Evolutionary conservation across 1,140 invertebrate species (phyloP), one percentile per base, ranked within the genome.

Genomic region (Trachelipus rathkii): DNA sequence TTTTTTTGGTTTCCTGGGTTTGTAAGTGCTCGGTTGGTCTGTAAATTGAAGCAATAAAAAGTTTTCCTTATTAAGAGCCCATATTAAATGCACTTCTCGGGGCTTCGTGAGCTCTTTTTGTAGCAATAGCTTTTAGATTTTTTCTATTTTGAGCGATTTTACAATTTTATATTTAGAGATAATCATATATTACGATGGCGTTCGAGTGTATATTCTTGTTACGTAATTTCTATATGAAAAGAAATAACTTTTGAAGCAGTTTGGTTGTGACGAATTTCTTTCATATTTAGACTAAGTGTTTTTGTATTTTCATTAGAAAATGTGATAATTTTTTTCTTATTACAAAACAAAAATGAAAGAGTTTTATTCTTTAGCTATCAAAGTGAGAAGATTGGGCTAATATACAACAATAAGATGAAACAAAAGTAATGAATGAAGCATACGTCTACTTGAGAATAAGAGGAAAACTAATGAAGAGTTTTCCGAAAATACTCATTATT

Each of bases 141-240:
- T 60, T 60, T 60, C 50, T 60, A 60, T 60, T 60, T 60, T 60
- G 50, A 19, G 19, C 11, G 11, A 60, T 60, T 60, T 60, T 60
- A 60, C 50, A 60, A 60, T 60, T 60, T 60, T 60, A 60, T 60
- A 60, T 60, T 60, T 60, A 60, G 11, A 60, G 50, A 60, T 60
- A 60, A 60, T 60, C 50, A 60, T 60, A 33, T 33, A 33, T 33
- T 33, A 60, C 8, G 50, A 60, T 60, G 50, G 50, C 19, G 50
- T 60, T 60, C 50, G 50, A 60, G 50, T 60, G 50, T 60, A 60
- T 60, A 60, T 19, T 60, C 50, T 60, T 60, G 50, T 60, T 60
- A 60, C 11, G 50, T 60, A 60, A 60, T 60, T 19, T 60, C 50
- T 60, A 60, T 60, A 60, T 33, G 33, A 33, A 33, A 33, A 33